Conservation (phyloP, 2,888 invertebrate genomes). For the Pseudococcus jackbeardsleyi region DNA sequence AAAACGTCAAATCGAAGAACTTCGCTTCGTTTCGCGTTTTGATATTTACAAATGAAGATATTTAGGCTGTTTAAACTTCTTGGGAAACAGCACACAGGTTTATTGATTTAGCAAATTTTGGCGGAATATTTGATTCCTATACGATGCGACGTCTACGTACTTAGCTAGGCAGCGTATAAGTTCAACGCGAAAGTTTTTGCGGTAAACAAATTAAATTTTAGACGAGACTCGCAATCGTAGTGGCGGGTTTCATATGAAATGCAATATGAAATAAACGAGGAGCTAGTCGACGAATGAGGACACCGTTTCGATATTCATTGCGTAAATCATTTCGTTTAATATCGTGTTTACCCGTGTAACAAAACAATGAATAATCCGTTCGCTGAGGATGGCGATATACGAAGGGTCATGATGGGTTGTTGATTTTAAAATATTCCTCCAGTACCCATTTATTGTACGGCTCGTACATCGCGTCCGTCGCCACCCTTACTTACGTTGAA, state of each 20-base stretch:
- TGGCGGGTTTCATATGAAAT: neutral
- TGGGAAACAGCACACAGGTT: neutral
- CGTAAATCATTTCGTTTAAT: constrained; percentile 27
- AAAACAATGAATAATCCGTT: constrained; percentile 40
- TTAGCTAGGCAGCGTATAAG: neutral
- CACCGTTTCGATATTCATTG: neutral
- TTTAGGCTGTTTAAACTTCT: constrained; percentile 52
- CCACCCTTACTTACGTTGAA: neutral
- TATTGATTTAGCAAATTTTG: constrained; percentile 27
- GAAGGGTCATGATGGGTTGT: constrained; percentile 20
- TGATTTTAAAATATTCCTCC: constrained; percentile 35
- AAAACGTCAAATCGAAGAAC: constrained; percentile 53
- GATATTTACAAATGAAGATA: constrained; percentile 56
- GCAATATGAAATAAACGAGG: neutral
- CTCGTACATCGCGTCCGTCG: neutral
- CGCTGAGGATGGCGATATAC: neutral
- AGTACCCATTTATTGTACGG: neutral
- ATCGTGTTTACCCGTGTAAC: constrained; percentile 34
- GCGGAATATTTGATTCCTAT: constrained; percentile 26
- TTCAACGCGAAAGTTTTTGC: constrained; percentile 12
- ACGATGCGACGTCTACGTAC: neutral
- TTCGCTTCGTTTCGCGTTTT: constrained; percentile 28
- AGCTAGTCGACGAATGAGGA: neutral
- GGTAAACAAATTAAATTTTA: constrained; percentile 20
- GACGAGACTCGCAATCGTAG: neutral